phyloP scores from a whole-genome alignment of 2,888 invertebrate species.

The Halocaridina rubra region DNA sequence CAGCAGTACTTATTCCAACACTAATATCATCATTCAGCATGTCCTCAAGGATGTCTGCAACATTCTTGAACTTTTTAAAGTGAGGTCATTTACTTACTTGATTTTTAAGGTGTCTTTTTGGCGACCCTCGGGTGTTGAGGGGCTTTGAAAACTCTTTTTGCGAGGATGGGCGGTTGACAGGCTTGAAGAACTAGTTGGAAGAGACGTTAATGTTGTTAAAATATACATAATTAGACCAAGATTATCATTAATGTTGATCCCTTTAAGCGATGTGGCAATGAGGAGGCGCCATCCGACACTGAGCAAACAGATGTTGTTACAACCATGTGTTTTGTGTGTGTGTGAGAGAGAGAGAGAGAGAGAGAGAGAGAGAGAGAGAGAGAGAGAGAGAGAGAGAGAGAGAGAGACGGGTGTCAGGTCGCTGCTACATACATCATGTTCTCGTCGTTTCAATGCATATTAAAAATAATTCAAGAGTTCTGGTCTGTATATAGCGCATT shows the following conservation, averaged over 20 bases:
- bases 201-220: not conserved
- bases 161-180: not conserved
- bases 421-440: not conserved
- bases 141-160: not conserved
- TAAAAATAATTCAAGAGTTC: not conserved
- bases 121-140: no score
- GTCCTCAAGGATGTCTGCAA: not conserved
- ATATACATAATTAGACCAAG: not conserved
- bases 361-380: no score
- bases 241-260: not conserved
- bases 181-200: not conserved
- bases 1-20: no score
- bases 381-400: not conserved
- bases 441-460: not conserved
- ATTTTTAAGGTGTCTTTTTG: no score
- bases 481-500: not conserved
- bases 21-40: not conserved
- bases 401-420: not conserved
- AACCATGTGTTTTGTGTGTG: conserved; percentile 41
- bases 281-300: conserved; percentile 30
- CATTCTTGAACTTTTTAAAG: not conserved
- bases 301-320: conserved; percentile 34
- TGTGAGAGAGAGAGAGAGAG: no score
- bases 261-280: not conserved
- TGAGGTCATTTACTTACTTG: no score